Conservation (phyloP, 2,797 vertebrate species). For the Epinephelus coioides region DNA sequence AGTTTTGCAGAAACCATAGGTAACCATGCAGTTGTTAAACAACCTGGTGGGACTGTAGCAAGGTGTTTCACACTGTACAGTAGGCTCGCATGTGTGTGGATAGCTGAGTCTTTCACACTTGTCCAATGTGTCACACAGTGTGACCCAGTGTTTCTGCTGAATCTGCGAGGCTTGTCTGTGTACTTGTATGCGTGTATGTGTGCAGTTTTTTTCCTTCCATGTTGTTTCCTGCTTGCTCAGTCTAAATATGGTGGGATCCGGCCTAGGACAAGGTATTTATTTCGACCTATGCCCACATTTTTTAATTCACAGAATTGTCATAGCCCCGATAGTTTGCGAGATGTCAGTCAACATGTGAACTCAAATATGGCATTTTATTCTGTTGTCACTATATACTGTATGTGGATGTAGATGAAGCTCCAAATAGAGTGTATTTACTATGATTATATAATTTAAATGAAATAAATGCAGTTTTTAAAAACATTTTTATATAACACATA, state of each 20-base stretch:
- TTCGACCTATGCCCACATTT: neutral
- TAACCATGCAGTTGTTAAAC: constrained; percentile 32
- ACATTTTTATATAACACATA: neutral
- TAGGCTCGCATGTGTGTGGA: constrained; percentile 17
- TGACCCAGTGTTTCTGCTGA: constrained; percentile 62
- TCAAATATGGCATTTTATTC: neutral
- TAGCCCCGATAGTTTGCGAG: neutral
- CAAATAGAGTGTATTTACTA: neutral
- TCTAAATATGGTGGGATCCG: neutral
- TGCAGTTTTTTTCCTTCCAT: constrained; percentile 3
- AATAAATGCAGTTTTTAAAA: neutral
- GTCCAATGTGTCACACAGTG: constrained; percentile 50
- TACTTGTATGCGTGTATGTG: constrained; percentile 10
- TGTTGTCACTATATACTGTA: neutral
- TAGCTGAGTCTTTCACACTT: constrained; percentile 70
- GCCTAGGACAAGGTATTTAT: neutral
- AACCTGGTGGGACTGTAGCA: constrained; percentile 39
- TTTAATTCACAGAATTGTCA: neutral
- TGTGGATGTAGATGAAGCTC: neutral
- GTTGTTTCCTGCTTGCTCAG: constrained; percentile 27
- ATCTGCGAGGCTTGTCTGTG: constrained; percentile 43
- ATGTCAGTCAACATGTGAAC: neutral
- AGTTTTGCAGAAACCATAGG: constrained; percentile 25
- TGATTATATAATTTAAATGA: neutral
- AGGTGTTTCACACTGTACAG: constrained; percentile 64